Evolutionary conservation across 2,113 vertebrate genomes (phyloP), one percentile per base, ranked within the genome.

Genomic region (Excalfactoria chinensis): DNA sequence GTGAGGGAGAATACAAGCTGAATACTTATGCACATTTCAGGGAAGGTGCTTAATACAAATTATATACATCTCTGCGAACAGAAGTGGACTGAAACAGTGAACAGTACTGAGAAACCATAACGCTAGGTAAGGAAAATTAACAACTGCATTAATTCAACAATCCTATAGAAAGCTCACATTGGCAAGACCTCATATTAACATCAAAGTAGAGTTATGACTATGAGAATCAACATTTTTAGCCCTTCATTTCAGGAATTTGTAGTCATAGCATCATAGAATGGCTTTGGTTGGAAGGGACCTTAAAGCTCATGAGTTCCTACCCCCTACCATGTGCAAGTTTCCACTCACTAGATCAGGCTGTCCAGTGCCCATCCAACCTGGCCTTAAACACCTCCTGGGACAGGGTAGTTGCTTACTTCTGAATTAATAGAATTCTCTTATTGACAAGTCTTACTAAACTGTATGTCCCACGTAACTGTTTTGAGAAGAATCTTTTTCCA

Each of bases 361-460:
- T 25, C 51, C 51, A 53, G 26, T 6, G 19, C 26, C 26, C 51
- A 16, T 28, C 8, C 26, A 28, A 53, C 51, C 49, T 53, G 51
- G 26, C 51, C 14, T 28, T 28, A 53, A 53, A 53, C 14, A 16
- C 51, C 25, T 16, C 26, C 51, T 28, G 14, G 51, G 51, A 28
- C 26, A 53, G 15, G 26, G 51, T 53, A 53, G 14, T 53, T 53
- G 26, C 51, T 55, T 55, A 28, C 23, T 77, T 53, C 63, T 63
- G 44, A 92, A 90, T 90, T 86, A 37, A 37, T 10, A 37, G 37
- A 37, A 37, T 37, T 37, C 37, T 37, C 37, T 37, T 37, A 96
- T 71, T 78, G 70, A 82, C 59, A 62, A 64, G 64, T 55, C 37
- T 94, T 73, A 88, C 58, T 68, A 90, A 94, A 77, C 69, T 51